A percentile compares a stretch with the other conserved stretches of the same genome.
Conservation (phyloP, 2,888 invertebrate genomes). For the Sarcophaga rosellei region DNA sequence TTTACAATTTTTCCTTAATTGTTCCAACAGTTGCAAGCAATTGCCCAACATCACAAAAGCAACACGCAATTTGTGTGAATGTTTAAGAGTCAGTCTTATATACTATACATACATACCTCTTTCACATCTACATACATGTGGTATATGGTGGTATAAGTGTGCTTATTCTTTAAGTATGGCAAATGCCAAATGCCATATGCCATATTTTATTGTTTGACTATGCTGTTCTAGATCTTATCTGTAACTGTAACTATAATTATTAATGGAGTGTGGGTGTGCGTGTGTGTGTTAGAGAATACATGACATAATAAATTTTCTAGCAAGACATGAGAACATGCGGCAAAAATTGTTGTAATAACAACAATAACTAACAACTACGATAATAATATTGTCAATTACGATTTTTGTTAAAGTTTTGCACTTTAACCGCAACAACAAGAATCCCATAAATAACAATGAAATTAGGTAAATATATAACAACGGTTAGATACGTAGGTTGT, state of each 20-base stretch:
- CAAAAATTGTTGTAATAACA: not conserved
- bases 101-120: not conserved
- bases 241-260: not conserved
- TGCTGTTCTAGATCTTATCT: not conserved
- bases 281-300: not conserved
- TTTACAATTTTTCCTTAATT: not conserved
- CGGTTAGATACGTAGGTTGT: no score
- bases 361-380: constrained; percentile 24
- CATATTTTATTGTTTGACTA: constrained; percentile 5
- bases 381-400: constrained; percentile 57
- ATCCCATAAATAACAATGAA: not conserved
- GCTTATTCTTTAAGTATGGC: not conserved
- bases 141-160: not conserved
- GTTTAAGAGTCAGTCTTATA: not conserved
- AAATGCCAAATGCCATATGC: not conserved
- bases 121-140: not conserved
- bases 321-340: not conserved
- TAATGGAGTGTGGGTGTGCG: not conserved
- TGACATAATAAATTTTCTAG: no score
- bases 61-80: constrained; percentile 38
- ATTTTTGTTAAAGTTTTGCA: constrained; percentile 44
- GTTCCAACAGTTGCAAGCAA: not conserved
- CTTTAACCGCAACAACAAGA: constrained; percentile 12
- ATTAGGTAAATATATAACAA: not conserved
- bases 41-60: constrained; percentile 33